Evolutionary conservation across 2,888 invertebrate genomes (phyloP), one percentile per base, ranked within the genome.

Genomic region (Disparrhopalites patrizii): DNA sequence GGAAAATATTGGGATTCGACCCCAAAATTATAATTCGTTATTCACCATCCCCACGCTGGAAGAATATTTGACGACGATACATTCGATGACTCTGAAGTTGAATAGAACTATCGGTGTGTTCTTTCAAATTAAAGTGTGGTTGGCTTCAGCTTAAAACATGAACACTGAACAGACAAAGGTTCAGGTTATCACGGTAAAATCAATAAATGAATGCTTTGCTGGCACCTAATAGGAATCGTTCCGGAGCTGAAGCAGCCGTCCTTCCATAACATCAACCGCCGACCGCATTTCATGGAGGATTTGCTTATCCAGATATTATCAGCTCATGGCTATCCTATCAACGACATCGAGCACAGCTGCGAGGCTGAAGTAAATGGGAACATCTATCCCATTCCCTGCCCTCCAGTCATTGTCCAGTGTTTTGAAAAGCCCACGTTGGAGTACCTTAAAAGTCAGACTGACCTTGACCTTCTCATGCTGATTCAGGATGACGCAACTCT

Each of bases 21-120:
- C 72, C 0, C 70, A 70, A 38, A 63, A 62, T 18, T 75, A 71
- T 40, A 69, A 75, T 51, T n/a, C 23, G 0, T 13, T 68, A 13
- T 75, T 70, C 28, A 25, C 23, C 3, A 72, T 75, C 28, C 74
- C 73, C 2, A 73, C 72, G 1, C 73, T 75, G 47, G 47, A 73
- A 25, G 72, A 75, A 47, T 75, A 70, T 60, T 31, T 73, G 25
- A 40, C 63, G 3, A 51, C 60, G 13, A 61, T 72, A 20, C 70
- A 69, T n/a, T 52, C 56, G 38, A 67, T 68, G 64, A 55, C 67
- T 5, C 65, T 50, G 50, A 67, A 62, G 28, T 40, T 68, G 31
- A 65, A 63, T 43, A 47, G 50, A 56, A 36, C 65, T 1, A 67
- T 71, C 5, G 71, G 71, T 68, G 60, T 58, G 50, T 36, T 23